Percentiles rank a stretch among this genome's conserved stretches.
phyloP scores from a whole-genome alignment of 2,888 invertebrate genomes.

The Augiades crinisus region DNA sequence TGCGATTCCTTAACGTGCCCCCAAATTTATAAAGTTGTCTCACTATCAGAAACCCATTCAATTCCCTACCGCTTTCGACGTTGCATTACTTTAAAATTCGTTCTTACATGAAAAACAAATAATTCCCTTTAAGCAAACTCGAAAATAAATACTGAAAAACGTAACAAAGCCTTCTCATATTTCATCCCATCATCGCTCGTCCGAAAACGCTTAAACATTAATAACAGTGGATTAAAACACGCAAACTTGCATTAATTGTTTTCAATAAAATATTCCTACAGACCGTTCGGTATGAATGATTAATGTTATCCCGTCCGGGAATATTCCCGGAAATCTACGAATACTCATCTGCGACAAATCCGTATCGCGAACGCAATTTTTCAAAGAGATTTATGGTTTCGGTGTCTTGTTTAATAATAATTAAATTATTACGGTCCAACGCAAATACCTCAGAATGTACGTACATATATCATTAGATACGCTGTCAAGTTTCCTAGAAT shows the following conservation, averaged over 20 bases:
- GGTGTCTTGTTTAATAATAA: constrained; percentile 1
- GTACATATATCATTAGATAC: too few relatives aligned
- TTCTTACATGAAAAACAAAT: too few relatives aligned
- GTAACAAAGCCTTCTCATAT: neutral
- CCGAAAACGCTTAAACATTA: neutral
- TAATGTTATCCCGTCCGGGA: constrained; percentile 12
- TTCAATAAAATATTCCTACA: constrained; percentile 13
- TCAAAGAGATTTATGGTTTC: constrained; percentile 22
- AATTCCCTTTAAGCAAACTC: too few relatives aligned
- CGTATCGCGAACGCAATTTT: constrained; percentile 16
- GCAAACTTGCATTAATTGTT: constrained; percentile 21
- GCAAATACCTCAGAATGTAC: too few relatives aligned
- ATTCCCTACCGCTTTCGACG: too few relatives aligned
- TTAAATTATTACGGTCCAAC: too few relatives aligned
- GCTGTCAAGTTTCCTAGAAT: too few relatives aligned
- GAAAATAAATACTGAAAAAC: too few relatives aligned
- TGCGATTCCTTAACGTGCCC: too few relatives aligned
- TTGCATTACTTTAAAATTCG: too few relatives aligned
- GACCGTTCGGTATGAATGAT: constrained; percentile 2
- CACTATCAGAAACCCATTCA: too few relatives aligned
- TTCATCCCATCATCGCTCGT: constrained; percentile 1
- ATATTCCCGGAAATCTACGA: constrained; percentile 17
- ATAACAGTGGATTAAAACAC: constrained; percentile 3
- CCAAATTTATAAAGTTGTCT: too few relatives aligned
- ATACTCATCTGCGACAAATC: constrained; percentile 22